Evolutionary conservation across 1,140 invertebrate species (phyloP).

Genomic region (Cataglyphis hispanica): DNA sequence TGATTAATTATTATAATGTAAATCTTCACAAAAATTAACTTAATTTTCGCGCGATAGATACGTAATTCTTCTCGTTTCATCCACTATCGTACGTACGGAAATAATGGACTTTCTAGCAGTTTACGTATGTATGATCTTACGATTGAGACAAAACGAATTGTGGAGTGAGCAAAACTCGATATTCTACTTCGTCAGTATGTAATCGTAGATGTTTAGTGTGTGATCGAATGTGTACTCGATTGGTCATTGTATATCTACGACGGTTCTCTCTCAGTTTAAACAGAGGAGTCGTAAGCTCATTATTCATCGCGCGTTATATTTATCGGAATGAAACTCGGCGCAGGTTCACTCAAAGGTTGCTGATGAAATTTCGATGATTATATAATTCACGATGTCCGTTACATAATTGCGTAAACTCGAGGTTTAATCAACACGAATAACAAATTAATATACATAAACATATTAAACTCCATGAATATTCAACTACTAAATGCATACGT

Average conservation of each 20-base stretch:
- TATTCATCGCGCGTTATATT: constrained; percentile 35
- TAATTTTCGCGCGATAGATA: not conserved
- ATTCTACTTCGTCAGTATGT: constrained; percentile 66
- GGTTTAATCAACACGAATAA: not conserved
- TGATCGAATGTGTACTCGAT: constrained; percentile 64
- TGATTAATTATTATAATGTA: not conserved
- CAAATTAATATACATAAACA: not conserved
- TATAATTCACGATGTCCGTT: not conserved
- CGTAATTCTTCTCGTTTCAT: not conserved
- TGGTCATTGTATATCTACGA: constrained; percentile 42
- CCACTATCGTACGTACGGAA: not conserved
- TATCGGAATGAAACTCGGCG: constrained; percentile 32
- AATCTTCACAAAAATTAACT: not conserved
- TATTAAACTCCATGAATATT: not conserved
- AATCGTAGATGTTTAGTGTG: constrained; percentile 69
- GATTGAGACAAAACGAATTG: not conserved
- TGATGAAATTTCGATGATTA: not conserved
- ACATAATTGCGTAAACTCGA: not conserved
- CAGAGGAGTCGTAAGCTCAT: constrained; percentile 15
- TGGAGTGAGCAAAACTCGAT: constrained; percentile 21
- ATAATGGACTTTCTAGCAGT: not conserved
- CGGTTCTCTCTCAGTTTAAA: constrained; percentile 1
- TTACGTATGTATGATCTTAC: not conserved
- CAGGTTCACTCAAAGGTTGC: constrained; percentile 9
- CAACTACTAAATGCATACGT: constrained; percentile 1